Percentiles rank a stretch among this genome's conserved stretches.
These are phyloP conservation scores for Eristalis pertinax DNA, from an alignment of 2,888 invertebrate genomes.

Conservation along the genomic window DNA sequence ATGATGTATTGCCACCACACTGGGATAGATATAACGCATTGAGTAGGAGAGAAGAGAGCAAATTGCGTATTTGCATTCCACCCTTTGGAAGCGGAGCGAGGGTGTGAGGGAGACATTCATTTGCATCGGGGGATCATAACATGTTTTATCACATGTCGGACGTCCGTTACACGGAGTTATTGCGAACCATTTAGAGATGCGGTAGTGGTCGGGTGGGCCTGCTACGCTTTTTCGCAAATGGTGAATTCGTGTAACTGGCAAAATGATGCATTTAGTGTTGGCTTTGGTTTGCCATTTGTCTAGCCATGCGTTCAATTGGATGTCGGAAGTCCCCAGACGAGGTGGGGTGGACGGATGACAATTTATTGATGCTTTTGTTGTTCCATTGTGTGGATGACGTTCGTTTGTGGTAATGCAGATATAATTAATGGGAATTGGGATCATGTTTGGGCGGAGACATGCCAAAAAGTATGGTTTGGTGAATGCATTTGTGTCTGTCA, in stretches of 20 bases:
- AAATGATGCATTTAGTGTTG: conserved; percentile 48
- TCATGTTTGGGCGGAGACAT: not conserved
- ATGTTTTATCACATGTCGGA: conserved; percentile 71
- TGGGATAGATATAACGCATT: conserved; percentile 34
- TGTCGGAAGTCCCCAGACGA: conserved; percentile 4
- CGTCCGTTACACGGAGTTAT: conserved; percentile 62
- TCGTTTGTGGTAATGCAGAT: conserved; percentile 65
- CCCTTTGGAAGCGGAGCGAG: not conserved
- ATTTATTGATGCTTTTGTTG: conserved; percentile 60
- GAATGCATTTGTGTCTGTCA: not conserved
- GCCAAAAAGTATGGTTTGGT: not conserved
- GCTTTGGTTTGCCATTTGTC: conserved; percentile 60
- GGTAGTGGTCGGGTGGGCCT: conserved; percentile 29
- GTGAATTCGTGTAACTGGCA: conserved; percentile 62
- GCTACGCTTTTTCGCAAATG: conserved; percentile 34
- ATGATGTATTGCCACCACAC: conserved; percentile 62
- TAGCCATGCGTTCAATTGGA: conserved; percentile 61
- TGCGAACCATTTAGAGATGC: conserved; percentile 28
- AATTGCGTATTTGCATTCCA: conserved; percentile 64
- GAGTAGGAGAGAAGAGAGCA: not conserved
- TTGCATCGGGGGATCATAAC: conserved; percentile 53
- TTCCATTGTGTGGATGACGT: conserved; percentile 45
- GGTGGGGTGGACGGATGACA: conserved; percentile 24
- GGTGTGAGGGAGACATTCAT: not conserved
- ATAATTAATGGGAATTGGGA: conserved; percentile 56